Conservation (phyloP, 2,113 vertebrate species). For the Bos javanicus region DNA sequence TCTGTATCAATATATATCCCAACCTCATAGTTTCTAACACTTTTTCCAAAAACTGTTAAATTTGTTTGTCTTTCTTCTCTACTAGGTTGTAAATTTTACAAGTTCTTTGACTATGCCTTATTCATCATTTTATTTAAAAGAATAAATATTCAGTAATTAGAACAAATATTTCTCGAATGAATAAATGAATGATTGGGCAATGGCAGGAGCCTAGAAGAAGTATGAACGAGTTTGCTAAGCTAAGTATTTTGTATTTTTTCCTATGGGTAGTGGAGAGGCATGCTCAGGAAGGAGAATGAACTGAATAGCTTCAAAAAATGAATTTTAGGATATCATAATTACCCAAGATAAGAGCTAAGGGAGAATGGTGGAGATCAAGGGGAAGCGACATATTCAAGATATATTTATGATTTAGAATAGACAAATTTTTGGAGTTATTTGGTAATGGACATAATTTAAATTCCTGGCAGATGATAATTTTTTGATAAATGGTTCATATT, state of each 20-base stretch:
- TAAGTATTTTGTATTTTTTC: not conserved
- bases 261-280: not conserved
- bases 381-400: not conserved
- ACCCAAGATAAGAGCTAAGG: not conserved
- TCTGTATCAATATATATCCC: not conserved
- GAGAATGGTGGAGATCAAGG: not conserved
- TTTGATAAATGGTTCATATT: not conserved
- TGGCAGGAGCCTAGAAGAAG: not conserved
- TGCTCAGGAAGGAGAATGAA: not conserved
- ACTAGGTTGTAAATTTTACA: not conserved
- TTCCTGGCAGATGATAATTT: not conserved
- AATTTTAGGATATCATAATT: not conserved
- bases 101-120: not conserved
- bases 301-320: not conserved
- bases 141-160: not conserved
- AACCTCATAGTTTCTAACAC: not conserved
- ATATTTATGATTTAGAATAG: not conserved
- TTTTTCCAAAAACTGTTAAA: not conserved
- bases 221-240: not conserved
- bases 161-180: not conserved
- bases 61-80: not conserved
- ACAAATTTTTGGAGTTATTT: not conserved
- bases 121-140: not conserved
- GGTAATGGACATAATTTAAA: not conserved
- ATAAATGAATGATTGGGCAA: not conserved